Conservation (phyloP, 2,113 vertebrate genomes). For the Cololabis saira region DNA sequence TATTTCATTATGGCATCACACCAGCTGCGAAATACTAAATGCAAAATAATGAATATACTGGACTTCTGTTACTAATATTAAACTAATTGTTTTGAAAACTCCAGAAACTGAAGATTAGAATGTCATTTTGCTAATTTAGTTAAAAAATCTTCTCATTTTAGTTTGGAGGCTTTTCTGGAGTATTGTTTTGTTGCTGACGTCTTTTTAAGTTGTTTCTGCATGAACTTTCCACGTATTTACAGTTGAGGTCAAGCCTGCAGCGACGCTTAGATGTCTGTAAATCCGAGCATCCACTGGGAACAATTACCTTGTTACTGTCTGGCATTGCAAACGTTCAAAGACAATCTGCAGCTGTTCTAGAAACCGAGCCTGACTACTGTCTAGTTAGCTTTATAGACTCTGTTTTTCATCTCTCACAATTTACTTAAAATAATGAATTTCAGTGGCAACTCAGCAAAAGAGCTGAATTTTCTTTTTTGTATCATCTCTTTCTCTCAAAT, state of each 20-base stretch:
- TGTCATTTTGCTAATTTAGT: no score
- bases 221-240: conserved; percentile 4
- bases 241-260: conserved; percentile 3
- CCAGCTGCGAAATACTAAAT: no score
- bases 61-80: no score
- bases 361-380: not conserved
- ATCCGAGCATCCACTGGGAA: conserved; percentile 5
- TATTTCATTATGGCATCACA: not conserved
- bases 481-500: no score
- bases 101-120: no score
- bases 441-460: no score
- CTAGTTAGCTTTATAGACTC: not conserved
- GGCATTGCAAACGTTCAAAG: not conserved
- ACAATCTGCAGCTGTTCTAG: conserved; percentile 5
- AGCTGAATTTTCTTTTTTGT: no score
- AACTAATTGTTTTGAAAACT: no score
- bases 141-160: no score
- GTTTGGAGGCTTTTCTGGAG: not conserved
- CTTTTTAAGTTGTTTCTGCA: not conserved
- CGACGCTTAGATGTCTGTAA: conserved; percentile 4
- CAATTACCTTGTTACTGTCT: conserved; percentile 18
- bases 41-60: no score
- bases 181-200: no score
- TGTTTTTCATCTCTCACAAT: not conserved
- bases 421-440: no score